These are phyloP conservation scores for Scomber japonicus DNA, from an alignment of 2,113 vertebrate genomes.

Conservation along the genomic window DNA sequence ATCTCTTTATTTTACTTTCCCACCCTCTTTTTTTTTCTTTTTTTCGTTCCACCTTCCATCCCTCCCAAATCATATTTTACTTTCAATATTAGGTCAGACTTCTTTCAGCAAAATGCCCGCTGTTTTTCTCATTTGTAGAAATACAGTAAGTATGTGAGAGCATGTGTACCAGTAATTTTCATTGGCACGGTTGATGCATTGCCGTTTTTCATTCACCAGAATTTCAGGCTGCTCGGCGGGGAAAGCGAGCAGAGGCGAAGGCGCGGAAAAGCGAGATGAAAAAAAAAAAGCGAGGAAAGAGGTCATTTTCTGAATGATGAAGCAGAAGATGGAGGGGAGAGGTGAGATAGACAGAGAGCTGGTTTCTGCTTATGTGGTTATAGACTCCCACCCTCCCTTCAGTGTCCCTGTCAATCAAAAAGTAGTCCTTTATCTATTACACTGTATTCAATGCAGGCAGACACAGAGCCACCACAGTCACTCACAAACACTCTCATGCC, in stretches of 20 bases:
- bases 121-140: neutral
- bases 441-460: constrained; percentile 21
- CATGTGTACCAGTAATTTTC: neutral
- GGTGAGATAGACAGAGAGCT: neutral
- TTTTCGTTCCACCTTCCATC: constrained; percentile 7
- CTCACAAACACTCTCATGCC: neutral
- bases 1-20: constrained; percentile 46
- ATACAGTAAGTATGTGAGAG: neutral
- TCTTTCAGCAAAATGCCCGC: neutral
- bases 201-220: neutral
- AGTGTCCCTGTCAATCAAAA: constrained; percentile 52
- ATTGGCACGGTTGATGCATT: neutral
- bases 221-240: constrained; percentile 13
- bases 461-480: neutral
- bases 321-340: constrained; percentile 16
- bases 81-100: neutral
- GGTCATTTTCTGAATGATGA: constrained; percentile 39
- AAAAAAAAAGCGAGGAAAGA: constrained; percentile 8
- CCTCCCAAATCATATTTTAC: constrained; percentile 1
- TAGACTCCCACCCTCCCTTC: constrained; percentile 1
- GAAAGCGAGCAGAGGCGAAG: constrained; percentile 11
- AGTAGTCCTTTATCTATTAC: constrained; percentile 23
- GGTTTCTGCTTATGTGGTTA: constrained; percentile 6
- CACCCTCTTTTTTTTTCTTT: neutral
- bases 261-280: constrained; percentile 10